phyloP scores from a whole-genome alignment of 2,797 vertebrate genomes.

The Lithobates sylvaticus region DNA sequence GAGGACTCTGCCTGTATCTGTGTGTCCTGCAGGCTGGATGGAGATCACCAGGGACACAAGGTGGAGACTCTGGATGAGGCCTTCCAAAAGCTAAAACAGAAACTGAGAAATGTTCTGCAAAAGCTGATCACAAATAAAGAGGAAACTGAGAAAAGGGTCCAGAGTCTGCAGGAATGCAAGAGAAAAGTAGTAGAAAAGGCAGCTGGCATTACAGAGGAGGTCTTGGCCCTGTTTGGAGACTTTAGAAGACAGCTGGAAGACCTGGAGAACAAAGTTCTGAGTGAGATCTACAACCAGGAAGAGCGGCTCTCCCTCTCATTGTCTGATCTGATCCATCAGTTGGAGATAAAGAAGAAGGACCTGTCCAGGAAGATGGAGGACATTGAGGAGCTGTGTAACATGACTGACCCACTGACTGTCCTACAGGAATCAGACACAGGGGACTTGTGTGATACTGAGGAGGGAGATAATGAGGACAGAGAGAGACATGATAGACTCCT shows the following conservation, averaged over 20 bases:
- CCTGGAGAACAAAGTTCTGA: slow-evolving; percentile 2
- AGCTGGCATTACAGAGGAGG: background rate
- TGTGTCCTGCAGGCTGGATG: slow-evolving; percentile 5
- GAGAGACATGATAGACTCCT: background rate
- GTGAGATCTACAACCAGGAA: background rate
- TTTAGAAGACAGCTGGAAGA: background rate
- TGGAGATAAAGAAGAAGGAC: slow-evolving; percentile 6
- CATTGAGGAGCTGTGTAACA: slow-evolving; percentile 13
- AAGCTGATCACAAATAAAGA: background rate
- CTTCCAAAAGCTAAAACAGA: background rate
- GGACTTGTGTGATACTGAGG: background rate
- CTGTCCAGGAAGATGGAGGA: slow-evolving; percentile 1
- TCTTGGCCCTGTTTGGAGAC: background rate
- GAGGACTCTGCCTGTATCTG: background rate
- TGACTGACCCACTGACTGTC: slow-evolving; percentile 10
- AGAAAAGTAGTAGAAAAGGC: background rate
- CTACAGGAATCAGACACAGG: background rate
- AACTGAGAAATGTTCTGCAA: background rate
- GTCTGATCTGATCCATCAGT: slow-evolving; percentile 7
- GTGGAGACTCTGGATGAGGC: background rate
- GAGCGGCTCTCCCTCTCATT: background rate
- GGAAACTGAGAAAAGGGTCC: background rate
- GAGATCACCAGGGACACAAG: background rate
- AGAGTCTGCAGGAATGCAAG: background rate
- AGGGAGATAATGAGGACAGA: background rate